These are phyloP conservation scores for Solea senegalensis DNA, from an alignment of 2,113 vertebrate species.

Conservation along the genomic window DNA sequence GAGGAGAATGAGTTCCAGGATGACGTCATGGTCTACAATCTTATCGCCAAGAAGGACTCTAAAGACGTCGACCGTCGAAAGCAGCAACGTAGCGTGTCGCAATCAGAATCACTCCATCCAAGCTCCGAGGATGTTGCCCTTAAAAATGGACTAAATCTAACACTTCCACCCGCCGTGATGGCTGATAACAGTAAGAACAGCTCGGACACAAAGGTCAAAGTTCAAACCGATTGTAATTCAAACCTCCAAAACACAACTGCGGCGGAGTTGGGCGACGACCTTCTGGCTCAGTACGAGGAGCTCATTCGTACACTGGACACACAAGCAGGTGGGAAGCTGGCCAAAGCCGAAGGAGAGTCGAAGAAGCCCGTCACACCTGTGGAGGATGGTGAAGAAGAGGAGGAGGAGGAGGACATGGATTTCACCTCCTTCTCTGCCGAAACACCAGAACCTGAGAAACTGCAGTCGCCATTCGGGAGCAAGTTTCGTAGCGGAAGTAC, in stretches of 20 bases:
- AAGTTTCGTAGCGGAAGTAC: conserved; percentile 66
- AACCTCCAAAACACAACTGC: conserved; percentile 44
- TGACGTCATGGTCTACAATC: conserved; percentile 92
- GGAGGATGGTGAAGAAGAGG: conserved; percentile 67
- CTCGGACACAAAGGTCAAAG: conserved; percentile 39
- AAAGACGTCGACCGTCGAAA: conserved; percentile 55
- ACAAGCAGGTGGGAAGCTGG: conserved; percentile 59
- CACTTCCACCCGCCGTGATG: conserved; percentile 38
- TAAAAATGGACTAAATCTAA: conserved; percentile 73
- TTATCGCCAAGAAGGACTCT: conserved; percentile 90
- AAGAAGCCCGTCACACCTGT: conserved; percentile 57
- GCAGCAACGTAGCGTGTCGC: background rate
- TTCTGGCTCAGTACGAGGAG: conserved; percentile 89
- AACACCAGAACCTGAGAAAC: conserved; percentile 82
- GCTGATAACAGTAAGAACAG: conserved; percentile 57
- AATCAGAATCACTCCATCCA: conserved; percentile 12
- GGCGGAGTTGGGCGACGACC: conserved; percentile 81
- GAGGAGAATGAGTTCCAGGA: conserved; percentile 97
- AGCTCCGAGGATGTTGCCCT: conserved; percentile 24
- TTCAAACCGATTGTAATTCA: conserved; percentile 63
- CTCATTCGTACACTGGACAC: conserved; percentile 88
- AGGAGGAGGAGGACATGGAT: conserved; percentile 82
- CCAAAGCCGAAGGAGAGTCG: conserved; percentile 57
- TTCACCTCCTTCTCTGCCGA: conserved; percentile 87
- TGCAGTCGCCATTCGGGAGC: conserved; percentile 81